Evolutionary conservation across 2,797 vertebrate species (phyloP), one percentile per base, ranked within the genome.

Genomic region (Loriculus beryllinus): DNA sequence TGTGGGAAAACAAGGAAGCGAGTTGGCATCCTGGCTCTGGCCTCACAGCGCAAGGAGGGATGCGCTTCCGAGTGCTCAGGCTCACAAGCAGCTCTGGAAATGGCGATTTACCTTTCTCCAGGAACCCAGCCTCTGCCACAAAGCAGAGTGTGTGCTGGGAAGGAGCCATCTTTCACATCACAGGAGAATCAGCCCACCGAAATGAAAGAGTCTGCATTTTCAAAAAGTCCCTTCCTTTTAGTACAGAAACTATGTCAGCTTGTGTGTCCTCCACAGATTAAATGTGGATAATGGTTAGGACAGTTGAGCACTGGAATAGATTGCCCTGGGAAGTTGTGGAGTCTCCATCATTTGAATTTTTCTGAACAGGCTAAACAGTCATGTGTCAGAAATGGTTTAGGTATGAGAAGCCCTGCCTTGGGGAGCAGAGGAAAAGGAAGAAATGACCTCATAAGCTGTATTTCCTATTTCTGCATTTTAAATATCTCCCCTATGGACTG

Each of bases 351-450:
- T 28, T 77, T 67, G 39, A 78, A 51, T 86, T 93, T 69, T 79
- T 92, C 72, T 91, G 54, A 95, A 51, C 1, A 0, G 67, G 42
- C 65, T 76, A 63, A 96, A 95, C 31, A 90, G 57, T 82, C 85
- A 93, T 82, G 88, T 93, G 93, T 88, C 95, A 92, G 65, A 91
- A 93, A 54, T 4, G 2, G 54, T 86, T 89, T 67, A 88, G 72
- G 59, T 63, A 62, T 47, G 75, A 83, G 45, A 92, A 88, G 37
- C 17, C 12, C 33, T 86, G 74, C 86, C 90, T 69, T 63, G 74
- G 40, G 82, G 33, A 92, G 54, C 25, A 72, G 49, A 75, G 12
- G 16, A 11, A 67, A 90, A 90, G 25, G 47, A 81, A 95, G 14
- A 86, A 80, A 37, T 31, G 7, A 84, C 90, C 31, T 91, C 63